Evolutionary conservation across 64 coral and sea anemone species (phyloP).

Genomic region (Montipora capricornis): DNA sequence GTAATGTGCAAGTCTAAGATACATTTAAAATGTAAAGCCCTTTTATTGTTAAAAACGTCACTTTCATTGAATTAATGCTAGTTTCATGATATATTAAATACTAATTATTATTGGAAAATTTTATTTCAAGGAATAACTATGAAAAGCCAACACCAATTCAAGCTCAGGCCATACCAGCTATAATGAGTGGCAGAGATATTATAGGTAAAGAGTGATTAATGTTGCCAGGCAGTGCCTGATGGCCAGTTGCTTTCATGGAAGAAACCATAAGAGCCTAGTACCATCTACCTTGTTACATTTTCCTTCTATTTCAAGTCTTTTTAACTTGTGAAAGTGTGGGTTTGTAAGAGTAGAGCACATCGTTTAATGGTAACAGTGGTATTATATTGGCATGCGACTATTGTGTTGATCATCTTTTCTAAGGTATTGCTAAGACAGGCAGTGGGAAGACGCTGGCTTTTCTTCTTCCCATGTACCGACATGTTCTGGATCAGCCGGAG

Average conservation of each 20-base stretch:
- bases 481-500: constrained; percentile 92
- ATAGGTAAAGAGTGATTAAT: constrained; percentile 71
- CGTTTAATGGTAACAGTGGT: no score
- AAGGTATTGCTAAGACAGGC: constrained; percentile 97
- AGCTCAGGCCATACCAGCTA: constrained; percentile 90
- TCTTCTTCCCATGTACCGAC: constrained; percentile 95
- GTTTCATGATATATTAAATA: no score
- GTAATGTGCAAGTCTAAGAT: no score
- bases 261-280: no score
- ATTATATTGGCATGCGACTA: no score
- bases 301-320: background rate
- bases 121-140: constrained; percentile 77
- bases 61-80: no score
- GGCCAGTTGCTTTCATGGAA: no score
- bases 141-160: constrained; percentile 99
- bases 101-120: background rate
- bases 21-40: no score
- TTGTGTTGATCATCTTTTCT: background rate
- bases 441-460: constrained; percentile 99
- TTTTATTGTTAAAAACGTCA: no score
- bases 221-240: no score
- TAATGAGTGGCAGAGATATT: constrained; percentile 98
- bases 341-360: no score
- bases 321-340: no score
- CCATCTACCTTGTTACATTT: background rate